A percentile compares a stretch with the other conserved stretches of the same genome.
These are phyloP conservation scores for Prosapia bicincta DNA, from an alignment of 2,888 invertebrate genomes.

Conservation along the genomic window DNA sequence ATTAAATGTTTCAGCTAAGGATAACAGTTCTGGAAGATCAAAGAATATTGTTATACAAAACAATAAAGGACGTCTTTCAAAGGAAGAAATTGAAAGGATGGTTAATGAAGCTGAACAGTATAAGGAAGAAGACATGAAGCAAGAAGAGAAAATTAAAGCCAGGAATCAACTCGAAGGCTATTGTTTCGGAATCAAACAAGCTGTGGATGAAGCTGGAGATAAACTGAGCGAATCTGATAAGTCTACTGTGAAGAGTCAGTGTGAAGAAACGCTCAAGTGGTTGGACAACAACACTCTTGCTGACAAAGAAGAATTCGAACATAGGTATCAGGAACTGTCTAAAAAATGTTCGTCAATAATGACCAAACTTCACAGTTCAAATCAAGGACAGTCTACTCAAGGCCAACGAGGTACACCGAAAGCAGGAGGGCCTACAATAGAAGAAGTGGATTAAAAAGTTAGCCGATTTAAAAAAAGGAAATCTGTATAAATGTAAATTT, in stretches of 20 bases:
- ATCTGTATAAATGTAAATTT: too few relatives aligned
- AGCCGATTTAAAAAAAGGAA: too few relatives aligned
- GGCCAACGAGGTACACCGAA: background rate
- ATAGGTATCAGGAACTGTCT: slow-evolving; percentile 47
- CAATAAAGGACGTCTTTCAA: too few relatives aligned
- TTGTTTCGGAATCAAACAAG: slow-evolving; percentile 45
- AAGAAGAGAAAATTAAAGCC: too few relatives aligned
- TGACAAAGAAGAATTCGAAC: too few relatives aligned
- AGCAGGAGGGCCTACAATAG: slow-evolving; percentile 51
- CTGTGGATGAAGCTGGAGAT: slow-evolving; percentile 45
- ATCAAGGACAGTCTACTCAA: background rate
- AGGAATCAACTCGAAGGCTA: slow-evolving; percentile 49
- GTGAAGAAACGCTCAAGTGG: slow-evolving; percentile 48
- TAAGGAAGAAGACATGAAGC: slow-evolving; percentile 45
- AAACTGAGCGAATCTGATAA: slow-evolving; percentile 47
- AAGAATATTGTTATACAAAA: too few relatives aligned
- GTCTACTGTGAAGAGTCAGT: slow-evolving; percentile 42
- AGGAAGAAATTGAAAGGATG: too few relatives aligned
- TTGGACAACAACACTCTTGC: slow-evolving; percentile 50
- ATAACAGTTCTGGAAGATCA: slow-evolving; percentile 50
- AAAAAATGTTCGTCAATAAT: slow-evolving; percentile 47
- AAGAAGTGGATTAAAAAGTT: slow-evolving; percentile 59
- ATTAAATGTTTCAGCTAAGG: slow-evolving; percentile 47
- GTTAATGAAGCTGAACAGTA: slow-evolving; percentile 46
- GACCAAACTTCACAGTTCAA: slow-evolving; percentile 43